Evolutionary conservation across 2,113 vertebrate genomes (phyloP).

Genomic region (Myrmophylax atrothorax): DNA sequence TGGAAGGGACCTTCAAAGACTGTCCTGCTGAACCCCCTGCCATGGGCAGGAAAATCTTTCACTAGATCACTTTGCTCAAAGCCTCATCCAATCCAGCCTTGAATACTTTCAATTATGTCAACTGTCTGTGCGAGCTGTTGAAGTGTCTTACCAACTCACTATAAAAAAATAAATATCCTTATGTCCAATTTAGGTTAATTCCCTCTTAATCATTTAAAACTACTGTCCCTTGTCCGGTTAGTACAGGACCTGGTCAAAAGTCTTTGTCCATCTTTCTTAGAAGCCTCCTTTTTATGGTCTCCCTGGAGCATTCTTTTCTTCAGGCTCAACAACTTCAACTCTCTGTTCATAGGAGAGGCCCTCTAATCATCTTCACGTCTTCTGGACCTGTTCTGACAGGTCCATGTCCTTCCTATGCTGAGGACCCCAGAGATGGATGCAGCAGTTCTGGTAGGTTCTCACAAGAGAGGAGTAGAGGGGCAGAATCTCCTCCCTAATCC

Average conservation of each 20-base stretch:
- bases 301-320: background rate
- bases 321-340: background rate
- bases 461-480: too few species aligned
- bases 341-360: background rate
- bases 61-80: background rate
- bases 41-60: background rate
- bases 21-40: too few species aligned
- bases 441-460: too few species aligned
- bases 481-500: too few species aligned
- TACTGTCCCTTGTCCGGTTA: background rate
- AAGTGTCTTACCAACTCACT: background rate
- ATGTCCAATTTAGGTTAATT: background rate
- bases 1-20: background rate
- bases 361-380: background rate
- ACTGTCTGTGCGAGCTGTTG: background rate
- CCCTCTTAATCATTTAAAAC: background rate
- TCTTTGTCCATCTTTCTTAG: background rate
- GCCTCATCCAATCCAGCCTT: background rate
- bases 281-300: background rate
- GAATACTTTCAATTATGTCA: background rate
- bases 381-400: background rate
- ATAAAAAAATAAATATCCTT: background rate
- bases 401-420: background rate
- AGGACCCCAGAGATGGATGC: background rate
- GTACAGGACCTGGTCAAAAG: background rate